Percentiles rank a stretch among this genome's conserved stretches.
Conservation (phyloP, 2,113 vertebrate genomes). For the Nothoprocta pentlandii region DNA sequence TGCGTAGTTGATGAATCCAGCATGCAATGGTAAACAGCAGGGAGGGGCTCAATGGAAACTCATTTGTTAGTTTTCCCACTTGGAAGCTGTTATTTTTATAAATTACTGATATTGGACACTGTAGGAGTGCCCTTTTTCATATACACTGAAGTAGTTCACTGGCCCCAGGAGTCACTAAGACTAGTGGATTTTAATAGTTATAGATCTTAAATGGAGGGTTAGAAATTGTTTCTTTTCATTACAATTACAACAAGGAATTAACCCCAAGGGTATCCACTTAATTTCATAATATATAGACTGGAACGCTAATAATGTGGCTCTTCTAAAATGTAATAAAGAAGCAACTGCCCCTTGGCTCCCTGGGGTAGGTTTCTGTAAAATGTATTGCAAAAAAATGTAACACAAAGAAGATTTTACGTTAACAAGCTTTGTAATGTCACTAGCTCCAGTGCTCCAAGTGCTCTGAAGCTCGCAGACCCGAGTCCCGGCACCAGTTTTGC, state of each 20-base stretch:
- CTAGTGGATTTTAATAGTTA: slow-evolving; percentile 85
- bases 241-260: slow-evolving; percentile 87
- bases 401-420: slow-evolving; percentile 74
- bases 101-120: slow-evolving; percentile 82
- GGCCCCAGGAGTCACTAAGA: slow-evolving; percentile 80
- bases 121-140: slow-evolving; percentile 79
- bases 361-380: slow-evolving; percentile 80
- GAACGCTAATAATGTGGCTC: slow-evolving; percentile 80
- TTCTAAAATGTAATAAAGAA: slow-evolving; percentile 83
- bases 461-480: not conserved
- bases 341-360: slow-evolving; percentile 83
- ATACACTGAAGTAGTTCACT: slow-evolving; percentile 75
- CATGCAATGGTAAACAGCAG: slow-evolving; percentile 74
- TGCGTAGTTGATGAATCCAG: slow-evolving; percentile 61
- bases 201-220: slow-evolving; percentile 83
- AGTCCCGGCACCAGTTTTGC: not conserved
- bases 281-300: slow-evolving; percentile 89
- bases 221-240: slow-evolving; percentile 87
- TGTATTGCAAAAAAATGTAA: slow-evolving; percentile 68
- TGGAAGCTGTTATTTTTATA: slow-evolving; percentile 80
- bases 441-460: slow-evolving; percentile 8
- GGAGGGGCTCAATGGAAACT: slow-evolving; percentile 77
- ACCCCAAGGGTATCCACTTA: slow-evolving; percentile 86
- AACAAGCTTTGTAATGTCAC: slow-evolving; percentile 72
- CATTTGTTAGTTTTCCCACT: slow-evolving; percentile 81